Base-by-base conservation (phyloP, 37 sponge, comb jelly and placozoan genomes). In the Haliclona indistincta region DNA sequence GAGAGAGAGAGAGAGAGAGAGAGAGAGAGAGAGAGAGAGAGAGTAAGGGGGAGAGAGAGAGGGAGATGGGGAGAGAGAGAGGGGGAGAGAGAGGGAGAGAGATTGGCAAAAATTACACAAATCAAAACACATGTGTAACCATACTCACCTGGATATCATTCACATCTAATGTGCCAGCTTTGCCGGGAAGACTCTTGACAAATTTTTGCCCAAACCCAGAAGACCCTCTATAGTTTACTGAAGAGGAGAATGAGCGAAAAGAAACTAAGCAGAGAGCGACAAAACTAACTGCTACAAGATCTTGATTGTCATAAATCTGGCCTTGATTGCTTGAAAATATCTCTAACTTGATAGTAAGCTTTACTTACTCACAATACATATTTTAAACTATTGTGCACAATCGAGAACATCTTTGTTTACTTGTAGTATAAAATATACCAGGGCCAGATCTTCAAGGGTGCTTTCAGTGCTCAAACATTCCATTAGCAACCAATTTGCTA, bases 211-310 rank as follows among this genome's bases (percentile, higher is more conserved):
- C 96, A 81, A 83, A 95, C 6, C 99, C 99, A 38, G 39, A 22
- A 20, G 96, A 89, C 0, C 99, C 99, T 33, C 93, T 74, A 77
- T 89, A 98, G 93, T 98, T 98, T n/a, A 91, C 86, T 90, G 39
- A 22, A 77, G 28, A 33, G 53, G 3, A 22, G 44, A n/a, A 42
- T n/a, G n/a, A n/a, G n/a, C n/a, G n/a, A n/a, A n/a, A n/a, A n/a
- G n/a, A n/a, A n/a, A n/a, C n/a, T n/a, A n/a, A n/a, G n/a, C n/a
- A n/a, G n/a, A n/a, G n/a, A n/a, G n/a, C n/a, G n/a, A n/a, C n/a
- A 68, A 66, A 25, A 15, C 35, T 29, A 63, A 15, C 37, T 68
- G 15, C 13, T 26, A 73, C 68, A n/a, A 65, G 22, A 13, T 63
- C 15, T 19, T 63, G 20, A 13, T 22, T 17, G 20, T 13, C 15